Base-by-base conservation (phyloP, 1,140 invertebrate species). In the Brachionus rubens region DNA sequence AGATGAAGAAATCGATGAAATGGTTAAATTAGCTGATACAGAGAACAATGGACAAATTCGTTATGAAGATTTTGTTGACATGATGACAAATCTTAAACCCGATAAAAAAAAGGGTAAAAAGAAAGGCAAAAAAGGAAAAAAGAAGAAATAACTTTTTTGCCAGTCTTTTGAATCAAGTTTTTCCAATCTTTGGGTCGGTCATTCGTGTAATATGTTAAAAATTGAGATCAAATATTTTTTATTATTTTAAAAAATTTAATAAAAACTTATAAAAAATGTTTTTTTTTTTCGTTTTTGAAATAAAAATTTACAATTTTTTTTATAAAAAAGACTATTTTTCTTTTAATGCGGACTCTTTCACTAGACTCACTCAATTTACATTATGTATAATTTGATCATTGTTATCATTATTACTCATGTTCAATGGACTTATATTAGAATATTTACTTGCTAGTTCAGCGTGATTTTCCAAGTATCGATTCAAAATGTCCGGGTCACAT, bases 1-100 rank as follows among this genome's bases (percentile, higher is more conserved):
- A 5, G 68, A 72, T 24, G 68, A 72, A 24, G 68, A 72, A 54
- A 72, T 72, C 30, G 68, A 72, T 16, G 68, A 72, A 48, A 72
- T 72, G 68, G 50, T 72, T 12, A 72, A 72, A 33, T 33, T 72
- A 24, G 68, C 68, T 14, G 68, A 72, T 40, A 24, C 40, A 3
- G 68, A 72, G n/a, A 48, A 28, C n/a, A 72, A 72, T 41, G 68
- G 68, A 21, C 68, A 72, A 72, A 72, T 72, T 30, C 21, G 50
- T 4, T 72, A 72, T 21, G 68, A 72, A 40, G 47, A 54, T 16
- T 72, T 72, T 72, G 68, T 72, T 24, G 68, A 72, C 12, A 48
- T 72, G 68, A 72, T 72, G 68, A 50, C 50, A 43, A 54, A 54
- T 41, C 30, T 40, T 16, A 72, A 28, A 21, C 68, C 68, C n/a